phyloP scores from a whole-genome alignment of 2,113 vertebrate genomes.

The Neolamprologus brichardi region DNA sequence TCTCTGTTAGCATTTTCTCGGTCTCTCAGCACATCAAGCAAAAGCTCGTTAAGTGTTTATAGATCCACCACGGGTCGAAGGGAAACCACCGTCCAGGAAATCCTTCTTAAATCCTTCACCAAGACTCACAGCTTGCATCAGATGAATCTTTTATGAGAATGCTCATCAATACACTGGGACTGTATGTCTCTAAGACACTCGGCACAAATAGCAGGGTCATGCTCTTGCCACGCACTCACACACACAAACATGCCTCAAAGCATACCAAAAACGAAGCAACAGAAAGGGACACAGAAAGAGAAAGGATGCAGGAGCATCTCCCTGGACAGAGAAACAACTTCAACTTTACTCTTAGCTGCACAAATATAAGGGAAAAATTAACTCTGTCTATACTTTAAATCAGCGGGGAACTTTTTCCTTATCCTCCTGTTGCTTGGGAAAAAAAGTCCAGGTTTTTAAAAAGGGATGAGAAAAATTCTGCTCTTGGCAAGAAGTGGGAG shows the following conservation, averaged over 20 bases:
- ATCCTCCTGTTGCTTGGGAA: background rate
- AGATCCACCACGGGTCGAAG: background rate
- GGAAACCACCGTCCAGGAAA: background rate
- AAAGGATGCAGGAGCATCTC: background rate
- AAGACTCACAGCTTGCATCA: slow-evolving; percentile 5
- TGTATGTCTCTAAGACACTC: background rate
- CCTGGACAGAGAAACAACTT: background rate
- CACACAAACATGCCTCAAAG: background rate
- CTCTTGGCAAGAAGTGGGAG: background rate
- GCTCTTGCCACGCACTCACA: background rate
- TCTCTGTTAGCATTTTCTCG: background rate
- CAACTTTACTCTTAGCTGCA: background rate
- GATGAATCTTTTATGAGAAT: slow-evolving; percentile 21
- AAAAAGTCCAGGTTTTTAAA: background rate
- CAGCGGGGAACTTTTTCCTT: background rate
- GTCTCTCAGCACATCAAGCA: background rate
- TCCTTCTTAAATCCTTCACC: background rate
- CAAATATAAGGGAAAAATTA: background rate
- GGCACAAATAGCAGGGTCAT: background rate
- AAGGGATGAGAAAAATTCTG: background rate
- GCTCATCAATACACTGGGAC: slow-evolving; percentile 4
- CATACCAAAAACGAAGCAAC: background rate
- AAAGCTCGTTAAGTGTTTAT: background rate
- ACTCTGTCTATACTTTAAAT: background rate
- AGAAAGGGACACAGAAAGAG: background rate